Base-by-base conservation (phyloP, 2,113 vertebrate genomes). In the Tychaedon coryphoeus region DNA sequence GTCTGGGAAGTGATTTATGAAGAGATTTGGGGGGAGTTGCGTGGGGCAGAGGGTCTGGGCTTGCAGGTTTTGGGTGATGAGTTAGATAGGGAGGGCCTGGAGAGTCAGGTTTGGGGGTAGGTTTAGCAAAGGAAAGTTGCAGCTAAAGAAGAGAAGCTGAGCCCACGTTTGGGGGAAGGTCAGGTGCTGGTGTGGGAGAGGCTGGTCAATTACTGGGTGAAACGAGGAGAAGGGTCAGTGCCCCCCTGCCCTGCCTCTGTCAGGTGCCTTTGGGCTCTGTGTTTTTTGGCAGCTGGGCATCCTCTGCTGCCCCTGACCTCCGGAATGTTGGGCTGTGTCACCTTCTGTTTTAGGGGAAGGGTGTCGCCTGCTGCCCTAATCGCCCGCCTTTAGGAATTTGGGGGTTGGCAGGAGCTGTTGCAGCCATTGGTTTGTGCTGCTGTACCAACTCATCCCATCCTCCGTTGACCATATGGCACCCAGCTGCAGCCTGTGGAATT, bases 361-460 rank as follows among this genome's bases (percentile, higher is more conserved):
- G 24, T 33, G 5, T 66, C 20, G 34, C 6, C 5, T 70, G 50
- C 54, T 61, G 36, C 45, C 18, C 13, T 28, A 2, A 5, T 8
- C 2, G 12, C 38, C 9, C 26, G 34, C 29, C 40, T 43, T 19
- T 40, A 42, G 70, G 75, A 48, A 19, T 73, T 50, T 14, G 26
- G 11, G 20, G 4, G 6, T 23, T 84, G 54, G 19, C 25, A 29
- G 38, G 62, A 42, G 67, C 16, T 72, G 48, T 45, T 48, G 3
- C 2, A 57, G 12, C 26, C 24, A 2, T 26, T 2, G 1, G 7
- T 34, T 62, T 51, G 53, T 2, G 2, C 28, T 47, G 84, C 28
- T 1, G 3, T 22, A 3, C 8, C 17, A 0, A 3, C 8, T 36
- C 62, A 56, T 25, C 22, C n/a, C 5, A 0, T 40, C 6, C 54